phyloP scores from a whole-genome alignment of 2,888 invertebrate genomes.

The Hirtodrosophila confusa region DNA sequence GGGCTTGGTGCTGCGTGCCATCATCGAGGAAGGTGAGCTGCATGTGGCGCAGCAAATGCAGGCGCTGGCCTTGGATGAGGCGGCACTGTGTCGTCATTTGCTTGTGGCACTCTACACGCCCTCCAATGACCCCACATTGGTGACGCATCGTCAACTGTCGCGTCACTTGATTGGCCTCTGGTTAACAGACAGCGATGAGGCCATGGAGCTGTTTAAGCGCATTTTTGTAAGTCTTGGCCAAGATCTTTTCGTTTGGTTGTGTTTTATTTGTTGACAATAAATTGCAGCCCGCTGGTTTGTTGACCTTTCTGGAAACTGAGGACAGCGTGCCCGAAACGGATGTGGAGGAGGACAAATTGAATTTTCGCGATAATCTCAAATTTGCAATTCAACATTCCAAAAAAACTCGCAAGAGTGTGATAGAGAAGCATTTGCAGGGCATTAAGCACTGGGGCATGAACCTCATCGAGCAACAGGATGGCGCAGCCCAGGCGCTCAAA shows the following conservation, averaged over 20 bases:
- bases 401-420: constrained; percentile 88
- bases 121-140: constrained; percentile 90
- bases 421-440: constrained; percentile 91
- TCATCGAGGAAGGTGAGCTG: constrained; percentile 98
- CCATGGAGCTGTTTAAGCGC: constrained; percentile 92
- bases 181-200: constrained; percentile 97
- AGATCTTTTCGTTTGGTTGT: no score
- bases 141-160: constrained; percentile 96
- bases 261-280: neutral
- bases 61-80: constrained; percentile 97
- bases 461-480: constrained; percentile 84
- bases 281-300: constrained; percentile 93
- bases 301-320: constrained; percentile 94
- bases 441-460: constrained; percentile 88
- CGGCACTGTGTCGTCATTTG: constrained; percentile 96
- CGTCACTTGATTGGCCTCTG: constrained; percentile 97
- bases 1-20: constrained; percentile 97
- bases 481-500: constrained; percentile 82
- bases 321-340: constrained; percentile 89
- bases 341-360: constrained; percentile 88
- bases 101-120: constrained; percentile 94
- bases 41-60: constrained; percentile 97
- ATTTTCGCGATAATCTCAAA: constrained; percentile 96
- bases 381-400: constrained; percentile 93
- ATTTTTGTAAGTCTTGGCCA: constrained; percentile 89